These are phyloP conservation scores for Pterois miles DNA, from an alignment of 2,797 vertebrate species.

Conservation along the genomic window DNA sequence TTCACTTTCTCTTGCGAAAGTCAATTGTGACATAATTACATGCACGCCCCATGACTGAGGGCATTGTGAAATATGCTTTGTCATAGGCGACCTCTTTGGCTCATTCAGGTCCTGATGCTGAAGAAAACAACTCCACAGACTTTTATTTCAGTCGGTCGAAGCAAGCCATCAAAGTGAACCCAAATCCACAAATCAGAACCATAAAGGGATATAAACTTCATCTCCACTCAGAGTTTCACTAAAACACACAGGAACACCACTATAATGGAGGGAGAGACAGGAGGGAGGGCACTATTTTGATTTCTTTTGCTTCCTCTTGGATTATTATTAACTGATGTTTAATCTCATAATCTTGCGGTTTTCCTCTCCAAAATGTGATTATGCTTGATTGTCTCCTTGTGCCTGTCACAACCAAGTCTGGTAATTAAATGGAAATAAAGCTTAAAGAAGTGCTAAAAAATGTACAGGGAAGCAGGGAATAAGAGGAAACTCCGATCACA, in stretches of 20 bases:
- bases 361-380: not conserved
- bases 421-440: not conserved
- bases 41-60: conserved; percentile 13
- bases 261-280: not conserved
- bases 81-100: conserved; percentile 13
- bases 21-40: conserved; percentile 43
- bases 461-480: not conserved
- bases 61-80: conserved; percentile 24
- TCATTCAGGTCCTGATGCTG: conserved; percentile 11
- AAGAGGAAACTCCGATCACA: not conserved
- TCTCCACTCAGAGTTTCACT: conserved; percentile 22
- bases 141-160: conserved; percentile 48
- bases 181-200: conserved; percentile 18
- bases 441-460: not conserved
- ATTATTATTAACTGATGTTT: not conserved
- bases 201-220: conserved; percentile 11
- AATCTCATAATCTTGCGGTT: not conserved
- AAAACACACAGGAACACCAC: not conserved
- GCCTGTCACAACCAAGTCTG: not conserved
- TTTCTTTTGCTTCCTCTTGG: not conserved
- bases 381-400: not conserved
- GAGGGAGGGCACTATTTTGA: not conserved
- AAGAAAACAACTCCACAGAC: conserved; percentile 33
- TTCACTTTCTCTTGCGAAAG: conserved; percentile 24
- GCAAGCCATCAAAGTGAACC: conserved; percentile 49